Evolutionary conservation across 2,113 vertebrate genomes (phyloP), one percentile per base, ranked within the genome.

Genomic region (Picathartes gymnocephalus): DNA sequence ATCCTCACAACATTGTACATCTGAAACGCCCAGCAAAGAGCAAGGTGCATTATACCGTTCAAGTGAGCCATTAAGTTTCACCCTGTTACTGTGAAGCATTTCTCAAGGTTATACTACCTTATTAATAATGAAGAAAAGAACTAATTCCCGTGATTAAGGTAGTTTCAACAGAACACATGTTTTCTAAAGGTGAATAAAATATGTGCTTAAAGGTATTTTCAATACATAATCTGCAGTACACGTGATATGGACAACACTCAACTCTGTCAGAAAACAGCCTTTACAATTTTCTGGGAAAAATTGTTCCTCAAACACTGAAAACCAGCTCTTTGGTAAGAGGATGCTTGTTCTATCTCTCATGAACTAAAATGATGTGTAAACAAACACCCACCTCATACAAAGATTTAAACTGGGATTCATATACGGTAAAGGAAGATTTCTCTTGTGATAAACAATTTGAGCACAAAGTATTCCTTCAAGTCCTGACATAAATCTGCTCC

Each of bases 381-480:
- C 35, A 95, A 58, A 77, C 70, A 92, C 30, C 45, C 17, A 80
- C 51, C 64, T 82, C 60, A 64, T 31, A 91, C 2, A 78, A 71
- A 74, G 56, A 94, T 22, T 72, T 54, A 82, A 68, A 69, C 6
- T 73, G 23, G 35, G 64, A 94, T 74, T 92, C 47, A 37, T 65
- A 92, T 25, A 87, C 6, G 23, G 65, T n/a, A 93, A 86, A 86
- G 39, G 47, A 77, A 88, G 86, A 93, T 81, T 58, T 92, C 48
- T 37, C 82, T 37, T 57, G 64, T 45, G 76, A 95, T 88, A 95
- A 95, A 93, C 88, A 90, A 78, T 74, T 76, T 70, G 44, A 93
- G 92, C 60, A 96, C 94, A 60, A 94, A 96, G 51, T 92, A 95
- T 93, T 93, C 95, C 88, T 96, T 96, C 90, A 92, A 93, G 88